A percentile compares a stretch with the other conserved stretches of the same genome.
Conservation (phyloP, 2,888 invertebrate genomes). For the Artemia sp. region DNA sequence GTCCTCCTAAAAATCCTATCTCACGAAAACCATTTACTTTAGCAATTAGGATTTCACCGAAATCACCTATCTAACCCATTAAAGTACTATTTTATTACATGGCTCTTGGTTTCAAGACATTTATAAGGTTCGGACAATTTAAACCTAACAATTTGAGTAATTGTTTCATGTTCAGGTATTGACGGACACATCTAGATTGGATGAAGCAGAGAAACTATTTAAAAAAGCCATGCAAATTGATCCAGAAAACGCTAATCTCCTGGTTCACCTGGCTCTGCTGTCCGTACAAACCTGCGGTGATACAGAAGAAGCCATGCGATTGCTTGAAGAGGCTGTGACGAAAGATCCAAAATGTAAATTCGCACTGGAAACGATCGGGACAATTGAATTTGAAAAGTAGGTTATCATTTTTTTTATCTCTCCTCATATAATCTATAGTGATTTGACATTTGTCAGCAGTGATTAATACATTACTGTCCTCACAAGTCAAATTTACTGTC, state of each 20-base stretch:
- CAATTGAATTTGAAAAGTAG: constrained; percentile 80
- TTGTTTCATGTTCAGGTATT: constrained; percentile 39
- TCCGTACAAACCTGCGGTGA: constrained; percentile 69
- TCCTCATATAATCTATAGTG: too few species aligned
- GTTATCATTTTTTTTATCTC: constrained; percentile 24
- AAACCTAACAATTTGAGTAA: too few species aligned
- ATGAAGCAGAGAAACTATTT: constrained; percentile 63
- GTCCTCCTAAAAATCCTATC: too few species aligned
- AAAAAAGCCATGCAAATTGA: constrained; percentile 61
- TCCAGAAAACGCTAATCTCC: constrained; percentile 51
- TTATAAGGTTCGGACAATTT: too few species aligned
- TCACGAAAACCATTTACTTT: too few species aligned
- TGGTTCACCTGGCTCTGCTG: constrained; percentile 36
- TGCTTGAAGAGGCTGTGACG: constrained; percentile 63
- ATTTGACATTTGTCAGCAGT: too few species aligned
- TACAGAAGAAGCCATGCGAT: constrained; percentile 53
- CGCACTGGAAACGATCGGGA: constrained; percentile 85
- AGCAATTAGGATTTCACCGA: too few species aligned
- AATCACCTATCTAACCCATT: too few species aligned
- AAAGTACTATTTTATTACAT: too few species aligned
- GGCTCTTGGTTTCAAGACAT: too few species aligned
- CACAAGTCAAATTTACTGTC: too few species aligned
- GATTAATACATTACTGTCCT: too few species aligned
- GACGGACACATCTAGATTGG: constrained; percentile 63
- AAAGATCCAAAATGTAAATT: constrained; percentile 82